A percentile compares a stretch with the other conserved stretches of the same genome.
Conservation (phyloP, 2,113 vertebrate species). For the Deroptyus accipitrinus region DNA sequence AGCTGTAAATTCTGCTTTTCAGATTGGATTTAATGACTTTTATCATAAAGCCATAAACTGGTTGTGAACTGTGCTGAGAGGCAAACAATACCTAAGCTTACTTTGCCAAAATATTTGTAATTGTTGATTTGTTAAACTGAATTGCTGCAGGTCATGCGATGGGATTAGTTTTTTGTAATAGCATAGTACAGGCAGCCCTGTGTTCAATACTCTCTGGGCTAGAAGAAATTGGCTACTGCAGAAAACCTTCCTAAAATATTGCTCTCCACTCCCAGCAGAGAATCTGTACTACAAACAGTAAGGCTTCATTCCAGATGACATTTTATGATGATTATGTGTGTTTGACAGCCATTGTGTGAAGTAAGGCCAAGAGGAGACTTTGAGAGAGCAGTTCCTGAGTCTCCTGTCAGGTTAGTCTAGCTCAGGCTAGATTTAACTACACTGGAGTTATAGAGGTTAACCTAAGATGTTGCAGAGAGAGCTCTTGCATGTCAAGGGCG, state of each 20-base stretch:
- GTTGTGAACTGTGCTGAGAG: slow-evolving; percentile 55
- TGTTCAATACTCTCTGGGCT: slow-evolving; percentile 7
- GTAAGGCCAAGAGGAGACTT: not conserved
- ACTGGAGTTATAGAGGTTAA: not conserved
- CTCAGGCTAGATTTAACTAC: not conserved
- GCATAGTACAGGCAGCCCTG: slow-evolving; percentile 23
- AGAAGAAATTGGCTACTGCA: slow-evolving; percentile 28
- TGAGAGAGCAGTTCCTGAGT: not conserved
- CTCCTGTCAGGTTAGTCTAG: not conserved
- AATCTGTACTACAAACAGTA: not conserved
- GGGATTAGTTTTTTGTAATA: slow-evolving; percentile 60
- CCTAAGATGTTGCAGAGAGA: not conserved
- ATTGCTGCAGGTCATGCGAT: slow-evolving; percentile 67
- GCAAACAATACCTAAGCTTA: slow-evolving; percentile 71
- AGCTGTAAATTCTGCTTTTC: slow-evolving; percentile 71
- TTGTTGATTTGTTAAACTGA: slow-evolving; percentile 72
- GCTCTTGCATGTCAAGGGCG: not conserved
- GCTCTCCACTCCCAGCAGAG: not conserved
- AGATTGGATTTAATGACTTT: slow-evolving; percentile 70
- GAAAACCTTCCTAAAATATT: not conserved
- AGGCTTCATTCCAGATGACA: not conserved
- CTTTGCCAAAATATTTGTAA: slow-evolving; percentile 71
- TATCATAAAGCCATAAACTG: slow-evolving; percentile 69
- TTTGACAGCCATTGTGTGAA: not conserved
- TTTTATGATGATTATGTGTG: not conserved